Conservation (phyloP, 2,113 vertebrate genomes). For the Eulemur rufifrons region DNA sequence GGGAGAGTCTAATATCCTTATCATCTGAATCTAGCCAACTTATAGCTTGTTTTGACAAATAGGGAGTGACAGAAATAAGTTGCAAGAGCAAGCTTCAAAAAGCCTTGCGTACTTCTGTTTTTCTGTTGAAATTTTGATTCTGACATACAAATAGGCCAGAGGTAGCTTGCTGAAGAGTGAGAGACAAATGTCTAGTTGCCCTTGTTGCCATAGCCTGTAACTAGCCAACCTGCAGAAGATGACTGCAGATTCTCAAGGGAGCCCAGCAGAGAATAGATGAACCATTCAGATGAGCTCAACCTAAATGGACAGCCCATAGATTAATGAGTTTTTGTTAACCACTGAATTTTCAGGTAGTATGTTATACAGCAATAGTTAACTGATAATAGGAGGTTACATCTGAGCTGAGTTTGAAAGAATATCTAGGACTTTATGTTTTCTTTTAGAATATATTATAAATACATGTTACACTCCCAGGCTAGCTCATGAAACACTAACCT, state of each 20-base stretch:
- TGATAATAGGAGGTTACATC: not conserved
- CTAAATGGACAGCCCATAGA: not conserved
- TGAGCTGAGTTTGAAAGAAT: not conserved
- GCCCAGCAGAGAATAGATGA: not conserved
- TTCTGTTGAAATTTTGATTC: not conserved
- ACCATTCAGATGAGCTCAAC: not conserved
- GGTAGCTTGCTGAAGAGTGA: not conserved
- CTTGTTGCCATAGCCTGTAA: not conserved
- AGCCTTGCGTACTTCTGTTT: not conserved
- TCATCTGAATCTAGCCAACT: not conserved
- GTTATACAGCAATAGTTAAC: not conserved
- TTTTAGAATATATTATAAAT: not conserved
- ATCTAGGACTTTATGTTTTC: not conserved
- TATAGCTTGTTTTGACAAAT: not conserved
- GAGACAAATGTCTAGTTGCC: too few species aligned
- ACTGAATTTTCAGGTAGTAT: not conserved
- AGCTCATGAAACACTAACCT: not conserved
- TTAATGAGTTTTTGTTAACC: not conserved
- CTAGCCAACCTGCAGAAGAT: not conserved
- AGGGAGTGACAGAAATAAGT: not conserved
- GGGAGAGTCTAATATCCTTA: not conserved
- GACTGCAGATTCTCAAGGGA: not conserved
- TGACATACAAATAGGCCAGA: not conserved
- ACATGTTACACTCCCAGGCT: not conserved
- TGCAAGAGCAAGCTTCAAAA: not conserved